A percentile compares a stretch with the other conserved stretches of the same genome.
These are phyloP conservation scores for Smithornis capensis DNA, from an alignment of 2,113 vertebrate species.

Conservation along the genomic window DNA sequence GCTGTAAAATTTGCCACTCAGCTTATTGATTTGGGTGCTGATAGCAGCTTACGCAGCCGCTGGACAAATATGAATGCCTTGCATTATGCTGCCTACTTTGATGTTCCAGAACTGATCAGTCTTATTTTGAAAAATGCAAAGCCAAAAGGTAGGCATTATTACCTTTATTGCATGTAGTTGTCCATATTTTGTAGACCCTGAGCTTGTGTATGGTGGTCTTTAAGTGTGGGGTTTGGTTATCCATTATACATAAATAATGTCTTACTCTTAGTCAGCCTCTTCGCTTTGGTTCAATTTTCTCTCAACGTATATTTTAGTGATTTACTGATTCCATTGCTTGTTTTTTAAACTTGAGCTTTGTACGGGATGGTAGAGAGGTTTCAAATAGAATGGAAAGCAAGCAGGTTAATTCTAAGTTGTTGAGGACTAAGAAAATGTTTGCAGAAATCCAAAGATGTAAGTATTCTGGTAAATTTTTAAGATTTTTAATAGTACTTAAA, in stretches of 20 bases:
- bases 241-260: neutral
- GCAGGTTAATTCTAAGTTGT: neutral
- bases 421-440: neutral
- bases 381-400: neutral
- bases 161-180: neutral
- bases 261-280: neutral
- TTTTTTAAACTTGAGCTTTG: neutral
- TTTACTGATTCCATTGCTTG: neutral
- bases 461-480: neutral
- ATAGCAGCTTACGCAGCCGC: slow-evolving; percentile 88
- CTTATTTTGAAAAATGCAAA: slow-evolving; percentile 89
- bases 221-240: neutral
- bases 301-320: neutral
- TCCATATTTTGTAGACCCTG: neutral
- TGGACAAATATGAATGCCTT: slow-evolving; percentile 99
- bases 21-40: slow-evolving; percentile 88
- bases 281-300: neutral
- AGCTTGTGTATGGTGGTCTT: neutral
- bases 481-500: neutral
- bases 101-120: slow-evolving; percentile 90
- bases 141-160: slow-evolving; percentile 83
- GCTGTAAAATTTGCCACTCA: slow-evolving; percentile 87
- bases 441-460: neutral
- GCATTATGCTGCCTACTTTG: slow-evolving; percentile 97
- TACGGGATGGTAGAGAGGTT: neutral